Percentiles rank a stretch among this genome's conserved stretches.
phyloP scores from a whole-genome alignment of 2,888 invertebrate species.

The Andrena flavipes region DNA sequence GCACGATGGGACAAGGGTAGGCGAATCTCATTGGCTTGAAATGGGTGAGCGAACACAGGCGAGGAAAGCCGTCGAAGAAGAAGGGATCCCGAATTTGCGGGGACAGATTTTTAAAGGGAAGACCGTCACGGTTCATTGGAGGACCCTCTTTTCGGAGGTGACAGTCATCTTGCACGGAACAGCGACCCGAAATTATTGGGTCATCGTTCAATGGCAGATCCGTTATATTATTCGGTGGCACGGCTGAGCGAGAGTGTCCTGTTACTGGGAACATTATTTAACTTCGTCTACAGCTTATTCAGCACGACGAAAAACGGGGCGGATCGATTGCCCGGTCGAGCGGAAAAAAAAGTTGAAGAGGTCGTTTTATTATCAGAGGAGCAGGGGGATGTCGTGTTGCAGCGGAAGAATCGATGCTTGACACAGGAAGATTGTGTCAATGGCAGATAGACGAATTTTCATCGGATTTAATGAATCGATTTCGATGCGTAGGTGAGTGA shows the following conservation, averaged over 20 bases:
- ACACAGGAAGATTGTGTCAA: slow-evolving; percentile 22
- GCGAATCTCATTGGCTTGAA: slow-evolving; percentile 44
- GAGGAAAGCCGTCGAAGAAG: neutral
- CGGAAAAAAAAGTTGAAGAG: slow-evolving; percentile 23
- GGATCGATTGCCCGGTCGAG: slow-evolving; percentile 45
- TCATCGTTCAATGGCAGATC: slow-evolving; percentile 37
- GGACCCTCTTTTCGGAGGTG: neutral
- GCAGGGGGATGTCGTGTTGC: slow-evolving; percentile 9
- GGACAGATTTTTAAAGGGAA: slow-evolving; percentile 24
- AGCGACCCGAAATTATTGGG: slow-evolving; percentile 45
- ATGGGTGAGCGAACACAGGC: slow-evolving; percentile 24
- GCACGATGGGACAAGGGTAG: slow-evolving; percentile 14
- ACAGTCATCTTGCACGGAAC: slow-evolving; percentile 27
- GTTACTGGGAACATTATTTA: slow-evolving; percentile 57
- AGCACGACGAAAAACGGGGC: slow-evolving; percentile 40
- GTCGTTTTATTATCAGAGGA: slow-evolving; percentile 41
- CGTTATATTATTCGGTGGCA: slow-evolving; percentile 45
- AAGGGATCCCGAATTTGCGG: slow-evolving; percentile 14
- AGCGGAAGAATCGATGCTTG: slow-evolving; percentile 34
- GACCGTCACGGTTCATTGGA: slow-evolving; percentile 9
- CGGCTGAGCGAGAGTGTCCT: slow-evolving; percentile 39
- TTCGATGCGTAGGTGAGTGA: neutral
- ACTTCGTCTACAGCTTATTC: slow-evolving; percentile 65
- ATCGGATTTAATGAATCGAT: slow-evolving; percentile 30
- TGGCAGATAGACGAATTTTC: slow-evolving; percentile 22